Percentiles rank a stretch among this genome's conserved stretches.
Conservation (phyloP, 2,888 invertebrate species). For the Phengaris alcon region DNA sequence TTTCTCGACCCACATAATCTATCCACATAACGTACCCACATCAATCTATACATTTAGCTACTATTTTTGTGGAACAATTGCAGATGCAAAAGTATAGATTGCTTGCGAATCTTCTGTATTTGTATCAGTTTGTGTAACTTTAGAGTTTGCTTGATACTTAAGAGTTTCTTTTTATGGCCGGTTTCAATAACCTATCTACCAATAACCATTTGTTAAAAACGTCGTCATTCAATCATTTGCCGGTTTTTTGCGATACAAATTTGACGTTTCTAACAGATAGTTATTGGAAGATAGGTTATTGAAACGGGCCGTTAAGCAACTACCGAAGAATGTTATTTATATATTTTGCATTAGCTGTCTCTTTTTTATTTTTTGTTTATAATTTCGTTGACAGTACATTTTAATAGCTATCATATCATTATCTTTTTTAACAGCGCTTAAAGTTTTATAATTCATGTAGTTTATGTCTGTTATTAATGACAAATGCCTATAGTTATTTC, state of each 20-base stretch:
- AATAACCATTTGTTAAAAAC: too few relatives aligned
- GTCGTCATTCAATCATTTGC: too few relatives aligned
- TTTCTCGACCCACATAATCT: conserved; percentile 24
- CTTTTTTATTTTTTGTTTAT: neutral
- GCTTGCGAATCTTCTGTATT: conserved; percentile 2
- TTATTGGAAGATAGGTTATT: too few relatives aligned
- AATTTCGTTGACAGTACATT: too few relatives aligned
- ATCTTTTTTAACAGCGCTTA: neutral
- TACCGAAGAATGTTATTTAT: too few relatives aligned
- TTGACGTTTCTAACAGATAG: too few relatives aligned
- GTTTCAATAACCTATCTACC: too few relatives aligned
- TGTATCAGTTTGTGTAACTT: neutral
- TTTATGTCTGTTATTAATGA: conserved; percentile 9
- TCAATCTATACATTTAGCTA: conserved; percentile 11
- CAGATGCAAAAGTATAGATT: conserved; percentile 1
- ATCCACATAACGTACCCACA: neutral
- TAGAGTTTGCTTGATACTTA: neutral
- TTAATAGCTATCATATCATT: neutral
- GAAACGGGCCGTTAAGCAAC: too few relatives aligned
- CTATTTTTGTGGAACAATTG: conserved; percentile 5
- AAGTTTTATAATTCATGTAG: conserved; percentile 27
- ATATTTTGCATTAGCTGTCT: too few relatives aligned
- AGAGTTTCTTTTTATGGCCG: too few relatives aligned
- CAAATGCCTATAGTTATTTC: conserved; percentile 22
- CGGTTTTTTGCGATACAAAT: too few relatives aligned